Conservation (phyloP, 2,113 vertebrate species). For the Rafetus swinhoei region DNA sequence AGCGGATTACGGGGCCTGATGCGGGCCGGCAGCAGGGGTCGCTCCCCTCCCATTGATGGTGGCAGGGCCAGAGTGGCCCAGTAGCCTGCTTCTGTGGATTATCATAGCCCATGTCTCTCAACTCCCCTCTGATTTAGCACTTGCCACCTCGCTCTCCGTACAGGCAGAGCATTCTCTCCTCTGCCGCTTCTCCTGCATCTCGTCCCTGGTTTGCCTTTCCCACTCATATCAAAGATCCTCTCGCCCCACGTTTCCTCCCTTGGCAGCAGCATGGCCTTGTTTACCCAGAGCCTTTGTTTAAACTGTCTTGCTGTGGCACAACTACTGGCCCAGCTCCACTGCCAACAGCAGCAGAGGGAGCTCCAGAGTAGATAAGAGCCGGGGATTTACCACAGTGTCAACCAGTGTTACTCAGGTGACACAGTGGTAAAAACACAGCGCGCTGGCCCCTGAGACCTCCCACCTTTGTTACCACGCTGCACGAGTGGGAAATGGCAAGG, state of each 20-base stretch:
- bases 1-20: too few species aligned
- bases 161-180: background rate
- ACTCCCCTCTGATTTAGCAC: background rate
- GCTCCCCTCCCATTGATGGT: too few species aligned
- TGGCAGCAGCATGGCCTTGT: background rate
- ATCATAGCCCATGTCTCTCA: background rate
- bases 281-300: background rate
- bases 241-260: accelerated
- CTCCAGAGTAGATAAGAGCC: background rate
- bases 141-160: background rate
- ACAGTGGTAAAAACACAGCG: background rate
- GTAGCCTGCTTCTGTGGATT: background rate
- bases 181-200: background rate
- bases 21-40: too few species aligned
- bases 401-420: accelerated
- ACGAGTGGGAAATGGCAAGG: background rate
- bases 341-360: background rate
- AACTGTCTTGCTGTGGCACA: accelerated
- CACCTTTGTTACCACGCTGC: background rate
- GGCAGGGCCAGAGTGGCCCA: too few species aligned
- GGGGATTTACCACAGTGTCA: accelerated
- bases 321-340: background rate
- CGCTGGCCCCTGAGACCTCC: background rate
- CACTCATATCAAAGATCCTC: background rate
- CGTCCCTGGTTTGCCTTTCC: background rate